Percentiles rank a stretch among this genome's conserved stretches.
Conservation (phyloP, 2,113 vertebrate species). For the Nannospalax galili region DNA sequence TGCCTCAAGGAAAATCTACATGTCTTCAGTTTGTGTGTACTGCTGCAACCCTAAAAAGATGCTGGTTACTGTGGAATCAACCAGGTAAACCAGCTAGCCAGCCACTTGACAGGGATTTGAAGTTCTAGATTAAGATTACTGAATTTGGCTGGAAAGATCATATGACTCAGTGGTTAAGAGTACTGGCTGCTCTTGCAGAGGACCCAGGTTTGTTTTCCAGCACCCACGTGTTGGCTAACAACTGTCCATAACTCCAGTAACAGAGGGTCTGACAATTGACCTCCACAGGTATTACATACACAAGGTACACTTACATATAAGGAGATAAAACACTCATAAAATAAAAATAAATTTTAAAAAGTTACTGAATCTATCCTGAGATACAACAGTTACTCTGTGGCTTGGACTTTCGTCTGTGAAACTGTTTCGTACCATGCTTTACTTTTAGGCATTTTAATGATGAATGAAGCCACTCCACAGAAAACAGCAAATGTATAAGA, state of each 20-base stretch:
- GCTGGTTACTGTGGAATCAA: not conserved
- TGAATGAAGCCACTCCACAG: not conserved
- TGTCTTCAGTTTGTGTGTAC: not conserved
- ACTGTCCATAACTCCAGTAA: too few species aligned
- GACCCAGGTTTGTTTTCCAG: too few species aligned
- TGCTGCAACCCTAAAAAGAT: fast-evolving
- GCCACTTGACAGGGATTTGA: not conserved
- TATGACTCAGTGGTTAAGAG: too few species aligned
- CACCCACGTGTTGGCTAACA: too few species aligned
- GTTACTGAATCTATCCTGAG: not conserved
- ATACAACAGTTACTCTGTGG: not conserved
- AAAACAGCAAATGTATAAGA: fast-evolving
- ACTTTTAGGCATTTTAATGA: not conserved
- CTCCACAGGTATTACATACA: too few species aligned
- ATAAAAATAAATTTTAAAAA: too few species aligned
- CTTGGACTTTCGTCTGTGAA: not conserved
- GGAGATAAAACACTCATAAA: too few species aligned
- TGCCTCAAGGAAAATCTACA: not conserved
- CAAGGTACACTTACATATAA: too few species aligned
- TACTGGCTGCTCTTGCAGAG: too few species aligned
- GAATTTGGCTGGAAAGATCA: too few species aligned
- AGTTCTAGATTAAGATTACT: not conserved
- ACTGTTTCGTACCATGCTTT: not conserved
- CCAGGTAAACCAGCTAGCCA: not conserved
- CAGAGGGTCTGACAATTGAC: too few species aligned